These are phyloP conservation scores for Trichogramma evanescens DNA, from an alignment of 2,888 invertebrate genomes.

Conservation along the genomic window DNA sequence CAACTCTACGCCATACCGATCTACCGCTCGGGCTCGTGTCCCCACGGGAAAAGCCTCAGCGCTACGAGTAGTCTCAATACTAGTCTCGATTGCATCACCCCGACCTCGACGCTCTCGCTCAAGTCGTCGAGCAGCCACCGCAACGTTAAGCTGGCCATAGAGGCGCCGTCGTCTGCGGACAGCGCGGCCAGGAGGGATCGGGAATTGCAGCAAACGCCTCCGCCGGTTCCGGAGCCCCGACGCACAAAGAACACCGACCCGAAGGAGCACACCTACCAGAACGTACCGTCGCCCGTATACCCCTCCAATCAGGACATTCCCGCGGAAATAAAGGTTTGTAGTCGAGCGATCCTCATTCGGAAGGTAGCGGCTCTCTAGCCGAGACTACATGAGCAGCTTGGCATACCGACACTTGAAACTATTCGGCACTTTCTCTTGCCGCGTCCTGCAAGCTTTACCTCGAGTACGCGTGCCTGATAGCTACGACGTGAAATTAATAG, in stretches of 20 bases:
- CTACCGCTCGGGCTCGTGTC: slow-evolving; percentile 32
- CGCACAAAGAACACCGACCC: slow-evolving; percentile 35
- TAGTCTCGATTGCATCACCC: slow-evolving; percentile 26
- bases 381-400: slow-evolving; percentile 18
- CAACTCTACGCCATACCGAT: slow-evolving; percentile 44
- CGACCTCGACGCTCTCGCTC: slow-evolving; percentile 24
- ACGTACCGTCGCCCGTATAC: slow-evolving; percentile 50
- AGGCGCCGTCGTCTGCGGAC: background rate
- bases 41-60: slow-evolving; percentile 30
- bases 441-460: no score
- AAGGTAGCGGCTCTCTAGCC: background rate
- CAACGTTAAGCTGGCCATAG: slow-evolving; percentile 1
- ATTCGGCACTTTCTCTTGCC: no score
- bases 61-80: slow-evolving; percentile 33
- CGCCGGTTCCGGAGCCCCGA: slow-evolving; percentile 39
- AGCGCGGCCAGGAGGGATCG: background rate
- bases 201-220: slow-evolving; percentile 16
- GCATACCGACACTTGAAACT: slow-evolving; percentile 24
- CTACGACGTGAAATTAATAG: no score
- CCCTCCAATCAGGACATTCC: slow-evolving; percentile 30
- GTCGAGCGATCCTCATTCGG: no score
- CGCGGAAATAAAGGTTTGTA: background rate
- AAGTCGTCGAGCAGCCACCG: background rate
- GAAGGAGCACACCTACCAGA: slow-evolving; percentile 50
- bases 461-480: background rate